Evolutionary conservation across 1,140 invertebrate genomes (phyloP), one percentile per base, ranked within the genome.

Genomic region (Diorhabda carinulata): DNA sequence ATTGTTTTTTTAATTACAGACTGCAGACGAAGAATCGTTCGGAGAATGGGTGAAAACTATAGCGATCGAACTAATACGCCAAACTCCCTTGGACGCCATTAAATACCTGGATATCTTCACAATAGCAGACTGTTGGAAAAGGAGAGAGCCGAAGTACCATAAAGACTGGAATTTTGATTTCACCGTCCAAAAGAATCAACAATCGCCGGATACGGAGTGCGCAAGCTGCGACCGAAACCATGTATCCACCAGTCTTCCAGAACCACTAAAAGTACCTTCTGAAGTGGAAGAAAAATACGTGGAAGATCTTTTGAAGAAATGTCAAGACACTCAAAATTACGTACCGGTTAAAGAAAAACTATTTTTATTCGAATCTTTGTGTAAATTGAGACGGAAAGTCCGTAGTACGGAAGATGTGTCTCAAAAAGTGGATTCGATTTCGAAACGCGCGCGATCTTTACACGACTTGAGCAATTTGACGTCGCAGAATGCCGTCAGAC

Each of bases 11-110:
- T 75, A 59, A 77, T 80, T 83, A 10, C 78, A 89, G 87, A 85
- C 85, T 5, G 81, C 83, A 64, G 85, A 80, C 3, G 84, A 88
- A 68, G 80, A 81, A 6, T 81, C 84, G 41, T 89, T 87, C 74
- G 86, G 86, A 79, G 82, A 86, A 3, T 89, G 87, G 87, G 86
- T 87, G 10, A 84, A 86, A 69, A 84, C 86, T 1, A 83, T 89
- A 45, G 87, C 87, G 0, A 85, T 86, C 0, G 87, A 89, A 76
- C 79, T 89, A 3, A 84, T 89, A 43, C 81, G 86, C 2, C 87
- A 89, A 73, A 89, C 87, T 3, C 87, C 87, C 3, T 81, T 89
- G n/a, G 84, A 87, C 4, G 82, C 85, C 2, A 79, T 84, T n/a
- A 80, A 82, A 66, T 84, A 83, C 72, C 72, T 84, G 63, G 83